Conservation (phyloP, 1,140 invertebrate species). For the Tetragnatha versicolor region DNA sequence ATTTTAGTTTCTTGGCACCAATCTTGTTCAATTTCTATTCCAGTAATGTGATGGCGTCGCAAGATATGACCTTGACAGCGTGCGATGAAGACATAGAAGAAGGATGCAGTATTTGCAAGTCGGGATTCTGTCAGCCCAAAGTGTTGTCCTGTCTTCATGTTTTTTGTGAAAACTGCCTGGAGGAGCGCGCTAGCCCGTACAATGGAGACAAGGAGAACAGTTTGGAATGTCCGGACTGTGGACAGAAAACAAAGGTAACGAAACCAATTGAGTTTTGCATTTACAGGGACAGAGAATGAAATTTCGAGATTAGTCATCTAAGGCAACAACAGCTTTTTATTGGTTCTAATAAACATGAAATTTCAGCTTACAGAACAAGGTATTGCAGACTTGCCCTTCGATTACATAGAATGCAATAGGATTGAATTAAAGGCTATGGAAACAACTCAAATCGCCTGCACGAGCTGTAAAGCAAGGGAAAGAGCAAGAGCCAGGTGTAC, state of each 20-base stretch:
- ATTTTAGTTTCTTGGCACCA: too few species aligned
- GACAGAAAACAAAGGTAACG: conserved; percentile 80
- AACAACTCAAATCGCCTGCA: conserved; percentile 78
- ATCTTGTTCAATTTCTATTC: too few species aligned
- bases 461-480: conserved; percentile 87
- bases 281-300: not conserved
- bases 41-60: conserved; percentile 55
- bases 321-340: not conserved
- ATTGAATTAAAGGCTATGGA: conserved; percentile 83
- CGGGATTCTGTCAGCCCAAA: conserved; percentile 78
- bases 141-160: conserved; percentile 91
- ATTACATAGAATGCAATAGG: conserved; percentile 85
- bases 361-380: conserved; percentile 66
- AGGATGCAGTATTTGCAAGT: conserved; percentile 67
- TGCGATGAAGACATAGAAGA: conserved; percentile 58
- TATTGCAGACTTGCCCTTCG: conserved; percentile 76
- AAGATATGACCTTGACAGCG: conserved; percentile 46
- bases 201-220: conserved; percentile 63
- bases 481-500: conserved; percentile 88
- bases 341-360: not conserved
- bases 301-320: not conserved
- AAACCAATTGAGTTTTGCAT: not conserved
- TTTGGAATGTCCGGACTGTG: conserved; percentile 77
- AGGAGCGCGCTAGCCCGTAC: conserved; percentile 75
- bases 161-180: conserved; percentile 88